Evolutionary conservation across 2,113 vertebrate genomes (phyloP).

Genomic region (Xiphophorus maculatus): DNA sequence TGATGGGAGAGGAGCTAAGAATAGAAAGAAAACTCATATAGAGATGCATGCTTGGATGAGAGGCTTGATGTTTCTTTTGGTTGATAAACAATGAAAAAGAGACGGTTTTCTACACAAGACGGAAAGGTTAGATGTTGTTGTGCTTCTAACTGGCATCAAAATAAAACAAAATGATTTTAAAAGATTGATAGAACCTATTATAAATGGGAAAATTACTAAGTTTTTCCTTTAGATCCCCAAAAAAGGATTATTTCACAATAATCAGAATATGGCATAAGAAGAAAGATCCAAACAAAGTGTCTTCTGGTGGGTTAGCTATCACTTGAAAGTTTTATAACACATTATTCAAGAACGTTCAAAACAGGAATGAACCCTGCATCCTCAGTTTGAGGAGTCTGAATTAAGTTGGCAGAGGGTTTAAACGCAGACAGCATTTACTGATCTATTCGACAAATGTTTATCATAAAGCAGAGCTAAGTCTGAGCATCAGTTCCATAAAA

Average conservation of each 20-base stretch:
- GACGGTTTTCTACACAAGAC: neutral
- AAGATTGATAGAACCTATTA: constrained; percentile 9
- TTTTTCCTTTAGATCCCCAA: neutral
- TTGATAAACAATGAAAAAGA: constrained; percentile 13
- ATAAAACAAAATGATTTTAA: neutral
- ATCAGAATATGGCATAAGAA: too few species aligned
- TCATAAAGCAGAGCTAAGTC: constrained; percentile 46
- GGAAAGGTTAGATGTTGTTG: neutral
- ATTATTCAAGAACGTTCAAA: too few species aligned
- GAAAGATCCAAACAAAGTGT: neutral
- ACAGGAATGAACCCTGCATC: neutral
- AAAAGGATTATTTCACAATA: too few species aligned
- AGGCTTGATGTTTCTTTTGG: constrained; percentile 32
- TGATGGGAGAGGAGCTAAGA: constrained; percentile 66
- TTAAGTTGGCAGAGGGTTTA: neutral
- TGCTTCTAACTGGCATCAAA: neutral
- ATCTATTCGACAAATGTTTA: constrained; percentile 47
- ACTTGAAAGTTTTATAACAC: too few species aligned
- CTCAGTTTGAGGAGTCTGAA: neutral
- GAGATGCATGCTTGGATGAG: constrained; percentile 29
- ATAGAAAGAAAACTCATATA: constrained; percentile 46
- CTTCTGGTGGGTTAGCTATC: neutral
- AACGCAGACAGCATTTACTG: constrained; percentile 40
- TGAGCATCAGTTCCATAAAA: constrained; percentile 24
- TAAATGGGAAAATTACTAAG: neutral